Conservation (phyloP, 2,797 vertebrate genomes). For the Paedocypris micromegethes region DNA sequence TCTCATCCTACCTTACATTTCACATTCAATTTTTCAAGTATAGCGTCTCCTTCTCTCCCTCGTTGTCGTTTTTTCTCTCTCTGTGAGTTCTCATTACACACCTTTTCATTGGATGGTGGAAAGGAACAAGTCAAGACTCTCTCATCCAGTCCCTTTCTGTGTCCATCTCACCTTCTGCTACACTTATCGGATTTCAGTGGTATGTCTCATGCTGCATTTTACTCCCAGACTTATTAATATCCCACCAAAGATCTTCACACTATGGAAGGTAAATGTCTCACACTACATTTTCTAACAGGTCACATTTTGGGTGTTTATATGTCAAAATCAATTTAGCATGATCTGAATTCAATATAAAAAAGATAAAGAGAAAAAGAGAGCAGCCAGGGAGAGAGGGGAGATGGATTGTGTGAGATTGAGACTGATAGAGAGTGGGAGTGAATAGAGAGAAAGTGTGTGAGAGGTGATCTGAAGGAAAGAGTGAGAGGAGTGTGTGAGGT, state of each 20-base stretch:
- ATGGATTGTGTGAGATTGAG: no score
- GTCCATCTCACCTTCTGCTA: slow-evolving; percentile 12
- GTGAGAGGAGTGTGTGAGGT: no score
- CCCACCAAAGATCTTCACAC: not conserved
- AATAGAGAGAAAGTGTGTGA: no score
- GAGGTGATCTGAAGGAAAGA: no score
- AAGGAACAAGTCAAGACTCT: slow-evolving; percentile 29
- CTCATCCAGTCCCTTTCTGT: slow-evolving; percentile 7
- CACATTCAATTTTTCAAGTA: slow-evolving; percentile 20
- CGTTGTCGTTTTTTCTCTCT: not conserved
- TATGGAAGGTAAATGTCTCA: not conserved
- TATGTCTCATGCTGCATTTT: not conserved
- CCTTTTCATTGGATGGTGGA: slow-evolving; percentile 23
- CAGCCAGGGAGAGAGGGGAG: no score
- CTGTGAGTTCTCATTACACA: slow-evolving; percentile 25
- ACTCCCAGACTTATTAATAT: slow-evolving; percentile 1
- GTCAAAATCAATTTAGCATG: no score
- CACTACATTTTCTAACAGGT: not conserved
- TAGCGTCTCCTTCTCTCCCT: not conserved
- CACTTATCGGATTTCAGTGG: not conserved
- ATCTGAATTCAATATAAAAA: no score
- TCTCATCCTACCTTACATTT: slow-evolving; percentile 28
- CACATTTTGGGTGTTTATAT: no score
- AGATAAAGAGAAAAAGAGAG: no score
- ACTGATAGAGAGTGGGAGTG: no score